Evolutionary conservation across 2,888 invertebrate genomes (phyloP), one percentile per base, ranked within the genome.

Genomic region (Luperina nickerlii): DNA sequence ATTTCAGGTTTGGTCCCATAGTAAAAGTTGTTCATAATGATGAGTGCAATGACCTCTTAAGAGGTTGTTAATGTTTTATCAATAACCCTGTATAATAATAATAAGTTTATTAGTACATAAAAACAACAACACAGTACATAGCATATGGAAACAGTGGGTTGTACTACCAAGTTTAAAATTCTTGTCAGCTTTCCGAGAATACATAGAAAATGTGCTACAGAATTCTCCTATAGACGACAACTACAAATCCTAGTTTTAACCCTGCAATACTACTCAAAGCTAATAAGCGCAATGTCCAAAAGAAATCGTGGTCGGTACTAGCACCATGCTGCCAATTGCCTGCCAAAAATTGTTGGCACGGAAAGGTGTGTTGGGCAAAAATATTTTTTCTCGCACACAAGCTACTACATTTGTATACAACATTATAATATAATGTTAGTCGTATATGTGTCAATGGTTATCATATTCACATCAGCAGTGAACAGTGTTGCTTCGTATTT

Each of bases 271-370:
- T 63, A 15, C 13, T 15, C 45, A 27, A 38, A 48, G 57, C 54
- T 38, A 71, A 77, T 62, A 82, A 71, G 67, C 67, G 8, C 57
- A 71, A 82, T 76, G 73, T 66, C 81, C 87, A 81, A 81, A 79
- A 84, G 62, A 71, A 54, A 62, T n/a, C 24, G 45, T 27, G 15
- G 42, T 63, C 6, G 68, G 27, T 68, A 66, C 75, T 71, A 79
- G 69, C 69, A 74, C 66, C 72, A 81, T 69, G 63, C 72, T 79
- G 79, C 79, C 82, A 80, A 73, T 38, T 76, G 79, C 65, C 62
- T 87, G 90, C 90, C 90, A 90, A 90, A 72, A 90, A 92, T 91
- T 92, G 88, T 95, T 95, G 95, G 95, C 95, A 95, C 91, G 85
- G 81, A 76, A 82, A 81, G 84, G 86, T 85, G 87, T 86, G 88